Evolutionary conservation across 92 coral and sea anemone species (phyloP), one percentile per base, ranked within the genome.

Genomic region (Zoanthus sansibaricus): DNA sequence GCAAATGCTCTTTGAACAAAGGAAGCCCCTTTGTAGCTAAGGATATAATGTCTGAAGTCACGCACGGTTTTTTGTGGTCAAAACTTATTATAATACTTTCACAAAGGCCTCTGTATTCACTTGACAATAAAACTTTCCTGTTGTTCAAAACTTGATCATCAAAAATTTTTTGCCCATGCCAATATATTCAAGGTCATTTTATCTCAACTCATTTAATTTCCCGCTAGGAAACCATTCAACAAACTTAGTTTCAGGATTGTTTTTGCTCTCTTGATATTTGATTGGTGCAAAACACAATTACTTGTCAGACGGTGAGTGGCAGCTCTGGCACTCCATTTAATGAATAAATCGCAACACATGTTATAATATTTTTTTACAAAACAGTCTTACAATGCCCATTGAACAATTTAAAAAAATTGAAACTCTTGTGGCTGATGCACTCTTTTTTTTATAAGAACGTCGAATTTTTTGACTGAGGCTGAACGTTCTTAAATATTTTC

Each of bases 211-310:
- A 62, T 7, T 62, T n/a, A 1, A 16, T 62, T 62, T 62, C 69
- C 32, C 69, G 69, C 69, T 31, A 62, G 69, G 7, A n/a, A 62
- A 20, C 30, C 69, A 17, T 62, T 62, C 30, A 9, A 0, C n/a
- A 21, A 17, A 17, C n/a, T 16, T 17, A 62, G 1, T 17, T 4
- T 17, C 8, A n/a, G 25, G 30, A 49, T 62, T 62, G 30, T n/a
- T 17, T 62, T n/a, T 5, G 21, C 9, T 62, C n/a, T n/a, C 9
- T 17, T 7, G 30, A 18, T 1, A 17, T 62, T 62, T 62, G 69
- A 62, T 62, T 62, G 25, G 69, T n/a, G 20, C 69, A 62, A n/a
- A 62, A 62, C 69, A 62, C 69, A 62, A 62, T 62, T 20, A 62
- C 25, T 62, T 62, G 69, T 62, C 69, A 62, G 69, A 5, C 0